These are phyloP conservation scores for Cottoperca gobio DNA, from an alignment of 2,797 vertebrate species.

Conservation along the genomic window DNA sequence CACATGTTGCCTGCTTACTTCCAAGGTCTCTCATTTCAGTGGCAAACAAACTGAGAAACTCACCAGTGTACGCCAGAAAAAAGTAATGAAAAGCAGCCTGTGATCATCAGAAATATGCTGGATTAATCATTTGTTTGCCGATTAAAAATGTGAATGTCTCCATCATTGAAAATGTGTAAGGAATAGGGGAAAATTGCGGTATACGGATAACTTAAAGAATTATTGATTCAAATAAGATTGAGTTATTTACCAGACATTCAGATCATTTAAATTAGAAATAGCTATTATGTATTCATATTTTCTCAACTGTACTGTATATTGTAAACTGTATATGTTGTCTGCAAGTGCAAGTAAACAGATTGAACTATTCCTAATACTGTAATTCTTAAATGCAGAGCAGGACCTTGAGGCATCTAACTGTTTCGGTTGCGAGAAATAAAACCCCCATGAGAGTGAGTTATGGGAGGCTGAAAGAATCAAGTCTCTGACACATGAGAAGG, in stretches of 20 bases:
- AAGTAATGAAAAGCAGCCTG: slow-evolving; percentile 5
- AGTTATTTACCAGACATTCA: slow-evolving; percentile 19
- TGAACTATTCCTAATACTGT: background rate
- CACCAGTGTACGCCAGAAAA: slow-evolving; percentile 16
- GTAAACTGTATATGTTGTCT: background rate
- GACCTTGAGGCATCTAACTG: slow-evolving; percentile 27
- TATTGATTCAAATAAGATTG: background rate
- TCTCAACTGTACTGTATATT: background rate
- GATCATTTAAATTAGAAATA: background rate
- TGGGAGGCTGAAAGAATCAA: slow-evolving; percentile 75
- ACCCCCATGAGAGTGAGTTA: slow-evolving; percentile 56
- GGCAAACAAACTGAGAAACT: background rate
- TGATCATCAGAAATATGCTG: slow-evolving; percentile 31
- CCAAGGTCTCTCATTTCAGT: slow-evolving; percentile 26
- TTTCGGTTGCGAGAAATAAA: slow-evolving; percentile 4
- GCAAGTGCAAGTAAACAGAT: background rate
- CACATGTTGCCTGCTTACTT: slow-evolving; percentile 38
- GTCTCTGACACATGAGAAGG: slow-evolving; percentile 68
- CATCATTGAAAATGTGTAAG: background rate
- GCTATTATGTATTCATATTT: slow-evolving; percentile 1
- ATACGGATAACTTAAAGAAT: background rate
- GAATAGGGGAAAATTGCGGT: background rate
- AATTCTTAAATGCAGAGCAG: slow-evolving; percentile 40
- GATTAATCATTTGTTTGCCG: slow-evolving; percentile 29
- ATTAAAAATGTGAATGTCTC: slow-evolving; percentile 36